phyloP scores from a whole-genome alignment of 2,113 vertebrate species.

The Nothoprocta pentlandii region DNA sequence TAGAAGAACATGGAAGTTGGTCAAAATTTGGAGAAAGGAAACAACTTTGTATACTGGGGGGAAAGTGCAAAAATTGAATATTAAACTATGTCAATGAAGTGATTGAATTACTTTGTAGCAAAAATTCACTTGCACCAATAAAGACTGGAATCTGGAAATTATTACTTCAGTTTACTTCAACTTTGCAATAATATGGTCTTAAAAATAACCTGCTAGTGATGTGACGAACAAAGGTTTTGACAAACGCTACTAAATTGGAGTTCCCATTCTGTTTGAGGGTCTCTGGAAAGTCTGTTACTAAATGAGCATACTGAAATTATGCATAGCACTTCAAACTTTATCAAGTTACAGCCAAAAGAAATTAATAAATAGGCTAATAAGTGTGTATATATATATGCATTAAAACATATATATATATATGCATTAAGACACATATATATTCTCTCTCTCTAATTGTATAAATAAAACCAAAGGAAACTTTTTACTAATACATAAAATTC shows the following conservation, averaged over 20 bases:
- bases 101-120: background rate
- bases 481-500: background rate
- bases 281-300: background rate
- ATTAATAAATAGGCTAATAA: background rate
- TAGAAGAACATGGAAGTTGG: background rate
- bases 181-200: background rate
- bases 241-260: background rate
- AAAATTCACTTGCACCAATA: background rate
- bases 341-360: background rate
- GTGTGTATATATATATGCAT: background rate
- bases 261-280: background rate
- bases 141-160: too few relatives aligned
- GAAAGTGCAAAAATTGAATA: background rate
- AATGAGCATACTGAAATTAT: background rate
- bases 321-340: background rate
- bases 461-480: background rate
- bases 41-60: background rate
- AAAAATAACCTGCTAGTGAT: background rate
- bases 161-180: background rate
- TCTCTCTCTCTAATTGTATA: background rate
- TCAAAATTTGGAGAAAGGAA: background rate
- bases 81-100: background rate
- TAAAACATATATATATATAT: too few relatives aligned
- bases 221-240: background rate
- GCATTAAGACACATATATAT: background rate